Percentiles rank a stretch among this genome's conserved stretches.
Evolutionary conservation across 2,888 invertebrate species (phyloP).

Genomic region (Odontocolon sp.): DNA sequence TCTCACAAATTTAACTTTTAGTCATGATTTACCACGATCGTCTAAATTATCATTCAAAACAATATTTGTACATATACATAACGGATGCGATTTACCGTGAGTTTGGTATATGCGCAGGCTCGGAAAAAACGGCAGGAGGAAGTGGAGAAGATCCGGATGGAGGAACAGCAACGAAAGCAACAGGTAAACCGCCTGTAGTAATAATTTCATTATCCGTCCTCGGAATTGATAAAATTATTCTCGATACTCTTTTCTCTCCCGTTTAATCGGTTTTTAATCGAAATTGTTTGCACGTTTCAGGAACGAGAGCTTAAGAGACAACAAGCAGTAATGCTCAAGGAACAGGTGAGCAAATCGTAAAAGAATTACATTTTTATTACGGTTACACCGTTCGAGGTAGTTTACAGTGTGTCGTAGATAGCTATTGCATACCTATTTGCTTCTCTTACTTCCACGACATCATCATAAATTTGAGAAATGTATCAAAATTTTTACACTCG

Average conservation of each 20-base stretch:
- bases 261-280: background rate
- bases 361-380: conserved; percentile 25
- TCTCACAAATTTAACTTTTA: conserved; percentile 51
- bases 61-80: background rate
- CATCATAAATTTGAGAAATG: conserved; percentile 24
- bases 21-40: conserved; percentile 58
- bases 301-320: conserved; percentile 95
- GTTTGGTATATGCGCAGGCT: conserved; percentile 85
- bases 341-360: conserved; percentile 87
- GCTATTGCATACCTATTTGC: conserved; percentile 67
- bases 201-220: background rate
- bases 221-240: background rate
- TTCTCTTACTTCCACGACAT: conserved; percentile 56
- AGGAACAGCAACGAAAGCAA: conserved; percentile 92
- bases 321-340: conserved; percentile 93
- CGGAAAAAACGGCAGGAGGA: conserved; percentile 93
- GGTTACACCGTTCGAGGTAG: conserved; percentile 52
- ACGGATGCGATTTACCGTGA: conserved; percentile 75
- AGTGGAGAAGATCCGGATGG: conserved; percentile 90
- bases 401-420: conserved; percentile 71
- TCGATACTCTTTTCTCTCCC: background rate
- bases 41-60: conserved; percentile 28
- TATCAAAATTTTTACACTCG: background rate
- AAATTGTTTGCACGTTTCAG: conserved; percentile 82
- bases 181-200: conserved; percentile 84